Conservation (phyloP, 2,113 vertebrate species). For the Clinocottus analis region DNA sequence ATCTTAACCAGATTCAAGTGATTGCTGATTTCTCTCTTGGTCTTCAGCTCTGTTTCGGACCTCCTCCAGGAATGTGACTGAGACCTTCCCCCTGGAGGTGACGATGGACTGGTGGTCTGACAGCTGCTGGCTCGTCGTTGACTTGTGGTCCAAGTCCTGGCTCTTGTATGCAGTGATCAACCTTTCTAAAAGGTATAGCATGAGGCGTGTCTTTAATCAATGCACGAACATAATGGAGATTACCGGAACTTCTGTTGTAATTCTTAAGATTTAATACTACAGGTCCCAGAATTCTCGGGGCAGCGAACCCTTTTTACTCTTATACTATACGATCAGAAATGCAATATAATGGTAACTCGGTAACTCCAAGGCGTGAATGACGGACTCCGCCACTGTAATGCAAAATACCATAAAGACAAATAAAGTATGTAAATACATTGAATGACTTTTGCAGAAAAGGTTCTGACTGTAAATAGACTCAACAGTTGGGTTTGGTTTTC, state of each 20-base stretch:
- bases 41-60: conserved; percentile 59
- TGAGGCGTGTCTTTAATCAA: not conserved
- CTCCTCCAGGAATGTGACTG: conserved; percentile 53
- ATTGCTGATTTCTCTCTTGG: not conserved
- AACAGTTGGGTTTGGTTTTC: not conserved
- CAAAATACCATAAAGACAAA: not conserved
- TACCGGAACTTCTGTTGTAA: not conserved
- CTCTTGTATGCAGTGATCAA: conserved; percentile 42
- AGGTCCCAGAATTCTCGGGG: no score
- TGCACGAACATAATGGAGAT: not conserved
- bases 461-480: not conserved
- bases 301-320: no score
- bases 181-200: conserved; percentile 60
- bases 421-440: not conserved
- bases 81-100: conserved; percentile 67
- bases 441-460: not conserved
- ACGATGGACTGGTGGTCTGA: conserved; percentile 73
- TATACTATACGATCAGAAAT: no score
- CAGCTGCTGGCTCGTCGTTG: conserved; percentile 68
- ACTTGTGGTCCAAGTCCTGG: conserved; percentile 73
- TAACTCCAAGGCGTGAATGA: not conserved
- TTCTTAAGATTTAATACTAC: not conserved
- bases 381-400: not conserved
- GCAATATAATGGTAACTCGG: no score
- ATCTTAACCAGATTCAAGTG: not conserved